phyloP scores from a whole-genome alignment of 2,797 vertebrate genomes.

The Bucorvus abyssinicus region DNA sequence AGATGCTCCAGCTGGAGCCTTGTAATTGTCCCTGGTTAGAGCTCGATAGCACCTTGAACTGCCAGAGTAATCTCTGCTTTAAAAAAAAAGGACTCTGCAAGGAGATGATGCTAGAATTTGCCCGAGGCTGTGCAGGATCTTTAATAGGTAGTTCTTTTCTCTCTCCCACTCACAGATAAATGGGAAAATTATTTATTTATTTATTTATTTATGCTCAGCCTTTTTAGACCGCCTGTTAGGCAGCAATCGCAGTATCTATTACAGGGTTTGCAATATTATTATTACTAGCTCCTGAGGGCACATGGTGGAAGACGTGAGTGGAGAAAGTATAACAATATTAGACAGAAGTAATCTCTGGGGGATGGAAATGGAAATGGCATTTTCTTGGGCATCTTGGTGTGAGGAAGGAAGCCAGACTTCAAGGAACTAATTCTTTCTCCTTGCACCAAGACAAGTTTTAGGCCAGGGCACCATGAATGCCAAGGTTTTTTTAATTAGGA shows the following conservation, averaged over 20 bases:
- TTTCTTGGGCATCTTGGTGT: background rate
- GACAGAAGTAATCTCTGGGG: conserved; percentile 56
- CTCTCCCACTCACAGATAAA: conserved; percentile 80
- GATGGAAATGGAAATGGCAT: background rate
- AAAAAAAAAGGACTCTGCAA: conserved; percentile 83
- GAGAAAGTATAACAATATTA: conserved; percentile 58
- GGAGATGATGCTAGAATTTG: conserved; percentile 87
- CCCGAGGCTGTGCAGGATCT: conserved; percentile 89
- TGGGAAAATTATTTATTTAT: conserved; percentile 78
- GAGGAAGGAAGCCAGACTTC: background rate
- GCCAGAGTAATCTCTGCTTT: conserved; percentile 92
- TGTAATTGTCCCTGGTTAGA: conserved; percentile 98
- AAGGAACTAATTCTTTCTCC: background rate
- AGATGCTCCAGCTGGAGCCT: conserved; percentile 86
- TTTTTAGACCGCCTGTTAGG: conserved; percentile 91
- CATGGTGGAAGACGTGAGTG: conserved; percentile 69
- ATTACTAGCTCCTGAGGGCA: conserved; percentile 83
- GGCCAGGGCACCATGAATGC: background rate
- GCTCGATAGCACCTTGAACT: conserved; percentile 98
- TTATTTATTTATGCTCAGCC: conserved; percentile 84
- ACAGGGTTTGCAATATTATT: conserved; percentile 37
- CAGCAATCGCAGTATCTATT: conserved; percentile 85
- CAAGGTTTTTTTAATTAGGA: background rate
- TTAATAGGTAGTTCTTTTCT: conserved; percentile 93
- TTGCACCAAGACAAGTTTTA: background rate